Evolutionary conservation across 2,113 vertebrate species (phyloP).

Genomic region (Oncorhynchus mykiss): DNA sequence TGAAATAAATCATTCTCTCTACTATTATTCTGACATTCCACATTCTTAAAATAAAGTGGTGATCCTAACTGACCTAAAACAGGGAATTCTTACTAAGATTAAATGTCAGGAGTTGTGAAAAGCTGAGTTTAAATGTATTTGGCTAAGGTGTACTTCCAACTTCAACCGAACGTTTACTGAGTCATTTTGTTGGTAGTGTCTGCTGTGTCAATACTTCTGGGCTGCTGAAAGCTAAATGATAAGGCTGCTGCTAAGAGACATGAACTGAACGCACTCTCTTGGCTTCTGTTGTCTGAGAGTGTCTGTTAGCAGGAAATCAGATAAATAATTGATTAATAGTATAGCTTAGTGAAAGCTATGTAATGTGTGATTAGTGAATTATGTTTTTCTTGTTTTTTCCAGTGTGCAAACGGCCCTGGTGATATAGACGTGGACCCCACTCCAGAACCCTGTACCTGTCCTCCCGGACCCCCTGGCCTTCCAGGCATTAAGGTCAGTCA

Average conservation of each 20-base stretch:
- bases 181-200: background rate
- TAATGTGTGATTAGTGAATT: background rate
- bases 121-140: too few relatives aligned
- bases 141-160: too few relatives aligned
- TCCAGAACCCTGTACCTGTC: conserved; percentile 83
- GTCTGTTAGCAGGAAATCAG: background rate
- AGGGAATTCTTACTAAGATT: too few relatives aligned
- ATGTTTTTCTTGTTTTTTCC: conserved; percentile 33
- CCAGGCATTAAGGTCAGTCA: conserved; percentile 79
- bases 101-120: too few relatives aligned
- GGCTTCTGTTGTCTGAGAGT: background rate
- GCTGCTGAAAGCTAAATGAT: conserved; percentile 14
- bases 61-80: too few relatives aligned
- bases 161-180: background rate
- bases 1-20: too few relatives aligned
- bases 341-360: background rate
- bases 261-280: conserved; percentile 17
- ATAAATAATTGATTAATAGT: background rate
- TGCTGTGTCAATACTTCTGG: conserved; percentile 12
- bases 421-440: conserved; percentile 75
- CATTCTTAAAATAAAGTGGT: too few relatives aligned
- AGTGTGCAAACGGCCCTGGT: conserved; percentile 87
- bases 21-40: too few relatives aligned
- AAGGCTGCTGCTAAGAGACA: background rate
- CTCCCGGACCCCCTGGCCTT: conserved; percentile 84